Base-by-base conservation (phyloP, 2,113 vertebrate genomes). In the Paramormyrops kingsleyae region DNA sequence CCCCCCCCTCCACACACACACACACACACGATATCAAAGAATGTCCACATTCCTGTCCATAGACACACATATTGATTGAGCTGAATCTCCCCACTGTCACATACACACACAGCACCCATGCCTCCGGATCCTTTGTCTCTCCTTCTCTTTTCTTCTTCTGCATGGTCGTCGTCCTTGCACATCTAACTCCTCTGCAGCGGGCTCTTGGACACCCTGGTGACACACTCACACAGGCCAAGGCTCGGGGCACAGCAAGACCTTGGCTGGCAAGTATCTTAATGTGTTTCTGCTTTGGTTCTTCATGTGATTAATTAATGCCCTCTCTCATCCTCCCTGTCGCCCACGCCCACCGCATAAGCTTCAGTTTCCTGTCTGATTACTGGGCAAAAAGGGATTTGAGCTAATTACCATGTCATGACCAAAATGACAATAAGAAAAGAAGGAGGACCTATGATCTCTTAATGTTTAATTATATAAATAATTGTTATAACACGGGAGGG, bases 401-500 rank as follows among this genome's bases (percentile, higher is more conserved):
- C 35, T 84, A 89, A 89, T 89, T 89, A 85, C 53, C 77, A 21
- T 84, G 80, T 21, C 88, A 83, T 53, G 74, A 83, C 70, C 44
- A 39, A 47, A 80, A 89, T 89, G 46, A 53, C 15, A 89, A 83
- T 53, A 35, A 83, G 46, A 46, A 42, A 80, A 39, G 31, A n/a
- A 88, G n/a, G 74, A 80, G 35, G 5, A 80, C 35, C 74, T 80
- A 80, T 42, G 35, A 80, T 74, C n/a, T 74, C 66, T 74, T 74
- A 74, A 9, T 27, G 66, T 74, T 74, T 74, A 74, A 35, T 42
- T 80, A 42, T 80, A 80, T 80, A 80, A 42, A 80, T 80, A 17
- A 80, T 19, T 77, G 70, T 80, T 77, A 17, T 13, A 62, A n/a
- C 87, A 74, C 44, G 46, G 46, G 42, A 56, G 17, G 3, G 39